These are phyloP conservation scores for Sycophila sp. DNA, from an alignment of 1,140 invertebrate genomes.

Conservation along the genomic window DNA sequence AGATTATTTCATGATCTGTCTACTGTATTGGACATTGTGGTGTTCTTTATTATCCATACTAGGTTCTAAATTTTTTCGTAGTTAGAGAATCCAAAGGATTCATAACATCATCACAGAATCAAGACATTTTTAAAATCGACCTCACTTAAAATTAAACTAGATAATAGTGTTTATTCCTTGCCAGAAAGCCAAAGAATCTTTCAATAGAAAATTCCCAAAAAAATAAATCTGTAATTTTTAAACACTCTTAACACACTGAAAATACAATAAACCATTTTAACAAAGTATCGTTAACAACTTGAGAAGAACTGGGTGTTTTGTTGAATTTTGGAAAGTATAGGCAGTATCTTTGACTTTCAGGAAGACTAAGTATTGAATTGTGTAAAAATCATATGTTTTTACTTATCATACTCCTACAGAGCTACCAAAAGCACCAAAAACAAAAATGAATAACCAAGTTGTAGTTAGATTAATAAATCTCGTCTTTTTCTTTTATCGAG, in stretches of 20 bases:
- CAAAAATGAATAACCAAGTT: conserved; percentile 18
- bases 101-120: conserved; percentile 46
- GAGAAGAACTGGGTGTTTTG: too few relatives aligned
- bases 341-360: conserved; percentile 21
- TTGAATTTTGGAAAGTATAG: too few relatives aligned
- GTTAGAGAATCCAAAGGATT: conserved; percentile 14
- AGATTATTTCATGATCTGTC: conserved; percentile 4
- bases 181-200: conserved; percentile 23
- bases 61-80: conserved; percentile 17
- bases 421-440: conserved; percentile 38
- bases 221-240: neutral
- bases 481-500: neutral
- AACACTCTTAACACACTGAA: neutral
- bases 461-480: conserved; percentile 4
- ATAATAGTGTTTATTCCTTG: neutral
- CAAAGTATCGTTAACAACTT: too few relatives aligned
- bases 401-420: conserved; percentile 26
- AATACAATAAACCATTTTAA: too few relatives aligned
- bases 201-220: conserved; percentile 9
- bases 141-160: conserved; percentile 23
- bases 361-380: conserved; percentile 7
- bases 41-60: conserved; percentile 22
- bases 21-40: conserved; percentile 19
- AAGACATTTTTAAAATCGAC: conserved; percentile 41
- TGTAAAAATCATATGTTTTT: conserved; percentile 16